Base-by-base conservation (phyloP, 2,888 invertebrate species). In the Electrophaes corylata region DNA sequence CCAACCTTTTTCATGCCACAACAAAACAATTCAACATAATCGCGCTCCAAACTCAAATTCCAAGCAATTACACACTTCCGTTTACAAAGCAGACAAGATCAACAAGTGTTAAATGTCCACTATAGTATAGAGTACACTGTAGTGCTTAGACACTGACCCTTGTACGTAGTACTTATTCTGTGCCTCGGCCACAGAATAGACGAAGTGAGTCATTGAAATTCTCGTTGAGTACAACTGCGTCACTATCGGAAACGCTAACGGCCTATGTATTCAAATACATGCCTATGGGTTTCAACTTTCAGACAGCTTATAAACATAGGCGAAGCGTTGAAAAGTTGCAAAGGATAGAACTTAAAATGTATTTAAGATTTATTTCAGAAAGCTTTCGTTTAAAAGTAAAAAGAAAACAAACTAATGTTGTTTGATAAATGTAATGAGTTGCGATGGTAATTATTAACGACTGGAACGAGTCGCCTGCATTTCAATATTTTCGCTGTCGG, bases 221-320 rank as follows among this genome's bases (percentile, higher is more conserved):
- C 90, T 78, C 69, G 69, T 64, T 73, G 70, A 80, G 84, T 81
- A 70, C 70, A 62, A 56, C 77, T 81, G 81, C 85, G 88, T 86
- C 88, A 89, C 59, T 55, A 86, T 90, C 84, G 91, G 91, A 91
- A 91, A 86, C 87, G 78, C 81, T 83, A 86, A 88, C 86, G 81
- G 79, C 84, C 74, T 41, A 75, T 75, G 77, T 75, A 62, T 86
- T 86, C 83, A 83, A 85, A 86, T 86, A 16, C 37, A 65, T 46
- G 41, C 50, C 23, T 47, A 45, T 23, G 37, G 40, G 54, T 26
- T 51, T 37, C 14, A 12, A 14, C 35, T 35, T 35, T 54, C 31
- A 59, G 51, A 33, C 45, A 23, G 26, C 37, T 37, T 45, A 4
- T n/a, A 20, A 41, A 5, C 51, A 37, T 43, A 12, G n/a, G 31